Evolutionary conservation across 2,113 vertebrate genomes (phyloP).

Genomic region (Anhinga rufa): DNA sequence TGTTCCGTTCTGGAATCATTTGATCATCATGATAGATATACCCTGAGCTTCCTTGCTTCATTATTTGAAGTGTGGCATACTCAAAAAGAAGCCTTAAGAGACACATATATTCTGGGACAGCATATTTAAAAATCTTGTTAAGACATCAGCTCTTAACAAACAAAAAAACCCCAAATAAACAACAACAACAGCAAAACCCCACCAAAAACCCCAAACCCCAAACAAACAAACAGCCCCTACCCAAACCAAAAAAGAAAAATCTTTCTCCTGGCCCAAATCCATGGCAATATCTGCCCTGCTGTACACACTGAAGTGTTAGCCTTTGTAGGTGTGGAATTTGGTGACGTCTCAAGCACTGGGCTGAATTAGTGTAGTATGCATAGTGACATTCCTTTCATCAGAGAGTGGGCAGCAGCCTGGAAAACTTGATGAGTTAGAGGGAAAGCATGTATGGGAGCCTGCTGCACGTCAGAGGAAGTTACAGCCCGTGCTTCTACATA

Average conservation of each 20-base stretch:
- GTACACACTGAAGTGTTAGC: neutral
- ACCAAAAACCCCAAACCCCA: no score
- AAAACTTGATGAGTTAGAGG: slow-evolving; percentile 50
- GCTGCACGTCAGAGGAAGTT: slow-evolving; percentile 48
- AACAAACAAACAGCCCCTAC: no score
- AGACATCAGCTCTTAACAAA: neutral
- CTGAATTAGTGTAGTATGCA: neutral
- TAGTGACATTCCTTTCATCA: slow-evolving; percentile 38
- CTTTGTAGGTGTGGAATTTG: slow-evolving; percentile 30
- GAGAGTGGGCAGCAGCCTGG: neutral
- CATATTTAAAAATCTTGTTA: neutral
- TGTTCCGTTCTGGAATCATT: neutral
- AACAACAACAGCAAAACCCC: no score
- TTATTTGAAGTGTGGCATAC: neutral
- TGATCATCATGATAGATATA: neutral
- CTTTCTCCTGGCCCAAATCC: neutral
- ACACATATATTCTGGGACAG: neutral
- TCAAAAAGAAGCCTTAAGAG: neutral
- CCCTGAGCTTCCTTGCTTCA: neutral
- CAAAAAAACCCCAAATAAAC: no score
- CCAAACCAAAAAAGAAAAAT: no score
- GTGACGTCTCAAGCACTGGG: neutral
- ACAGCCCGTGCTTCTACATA: slow-evolving; percentile 35
- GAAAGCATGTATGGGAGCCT: neutral
- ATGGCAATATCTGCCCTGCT: neutral